Conservation (phyloP, 2,888 invertebrate genomes). For the Hypomecis atomaria region DNA sequence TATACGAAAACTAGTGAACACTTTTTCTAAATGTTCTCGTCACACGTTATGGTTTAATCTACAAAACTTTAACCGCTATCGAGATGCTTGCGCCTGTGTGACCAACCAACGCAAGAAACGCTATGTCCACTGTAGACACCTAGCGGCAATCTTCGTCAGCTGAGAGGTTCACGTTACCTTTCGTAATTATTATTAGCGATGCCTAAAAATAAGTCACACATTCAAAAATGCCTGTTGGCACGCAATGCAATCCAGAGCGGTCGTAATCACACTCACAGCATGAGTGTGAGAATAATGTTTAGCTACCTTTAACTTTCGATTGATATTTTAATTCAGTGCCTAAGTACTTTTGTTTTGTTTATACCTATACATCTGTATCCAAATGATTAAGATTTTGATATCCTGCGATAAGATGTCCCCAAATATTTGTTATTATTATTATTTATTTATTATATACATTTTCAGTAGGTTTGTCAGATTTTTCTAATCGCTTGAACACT, state of each 20-base stretch:
- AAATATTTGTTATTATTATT: too few species aligned
- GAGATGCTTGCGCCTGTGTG: conserved; percentile 45
- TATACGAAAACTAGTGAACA: too few species aligned
- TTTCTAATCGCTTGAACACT: too few species aligned
- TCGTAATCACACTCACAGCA: conserved; percentile 69
- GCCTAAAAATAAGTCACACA: conserved; percentile 82
- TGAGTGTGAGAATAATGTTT: conserved; percentile 50
- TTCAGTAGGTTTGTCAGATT: too few species aligned
- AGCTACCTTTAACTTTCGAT: conserved; percentile 13
- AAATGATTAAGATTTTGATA: too few species aligned
- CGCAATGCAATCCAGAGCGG: conserved; percentile 65
- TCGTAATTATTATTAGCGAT: conserved; percentile 81
- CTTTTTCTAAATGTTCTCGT: too few species aligned
- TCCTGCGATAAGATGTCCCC: too few species aligned
- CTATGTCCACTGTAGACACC: conserved; percentile 47
- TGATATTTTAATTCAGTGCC: not conserved
- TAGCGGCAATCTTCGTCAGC: conserved; percentile 58
- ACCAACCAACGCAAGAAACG: conserved; percentile 56
- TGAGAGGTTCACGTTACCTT: conserved; percentile 82
- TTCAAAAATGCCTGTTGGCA: conserved; percentile 79
- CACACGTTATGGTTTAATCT: not conserved
- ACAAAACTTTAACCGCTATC: not conserved
- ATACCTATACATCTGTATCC: not conserved
- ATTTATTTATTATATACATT: too few species aligned
- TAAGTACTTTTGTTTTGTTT: not conserved